Base-by-base conservation (phyloP, 2,888 invertebrate species). In the Amblyjoppa proteus region DNA sequence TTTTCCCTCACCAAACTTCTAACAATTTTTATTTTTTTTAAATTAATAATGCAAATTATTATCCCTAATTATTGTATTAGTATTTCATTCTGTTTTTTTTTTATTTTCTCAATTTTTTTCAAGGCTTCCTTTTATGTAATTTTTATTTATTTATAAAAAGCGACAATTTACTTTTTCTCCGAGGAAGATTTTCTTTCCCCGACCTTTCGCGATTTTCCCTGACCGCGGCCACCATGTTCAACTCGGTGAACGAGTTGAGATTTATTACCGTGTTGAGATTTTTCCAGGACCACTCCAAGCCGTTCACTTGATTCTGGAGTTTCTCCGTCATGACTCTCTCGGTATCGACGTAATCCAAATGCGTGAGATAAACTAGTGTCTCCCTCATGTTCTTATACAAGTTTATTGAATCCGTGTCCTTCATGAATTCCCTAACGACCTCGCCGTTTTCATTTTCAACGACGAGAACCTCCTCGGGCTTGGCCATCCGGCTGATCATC, bases 361-460 rank as follows among this genome's bases (percentile, higher is more conserved):
- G 99, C 53, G 99, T 99, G 88, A 99, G 96, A 94, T 99, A 99
- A 25, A 99, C 99, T 80, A 99, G 95, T 13, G 98, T 98, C 94
- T 99, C 99, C 88, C 99, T 96, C 99, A 99, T 99, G 94, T 99
- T 99, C 95, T 99, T 99, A 95, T 99, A 99, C 93, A 99, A 95
- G 95, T 99, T 99, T 91, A 99, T 99, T 53, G 99, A 98, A 95
- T 99, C 99, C 53, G 99, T 99, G 94, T 99, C 99, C 95, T 99
- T 99, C 98, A 99, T 99, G 94, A 99, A 99, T 94, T 99, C 99
- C 87, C 99, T 95, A 11, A 99, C 99, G 85, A 99, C 99, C 95
- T 99, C 99, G 58, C 99, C 99, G 94, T 99, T 99, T 94, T 99
- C 99, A 95, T 99, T 99, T 95, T 99, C 99, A 58, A 99, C 99